A percentile compares a stretch with the other conserved stretches of the same genome.
Evolutionary conservation across 2,113 vertebrate species (phyloP).

Genomic region (Todiramphus chloris): DNA sequence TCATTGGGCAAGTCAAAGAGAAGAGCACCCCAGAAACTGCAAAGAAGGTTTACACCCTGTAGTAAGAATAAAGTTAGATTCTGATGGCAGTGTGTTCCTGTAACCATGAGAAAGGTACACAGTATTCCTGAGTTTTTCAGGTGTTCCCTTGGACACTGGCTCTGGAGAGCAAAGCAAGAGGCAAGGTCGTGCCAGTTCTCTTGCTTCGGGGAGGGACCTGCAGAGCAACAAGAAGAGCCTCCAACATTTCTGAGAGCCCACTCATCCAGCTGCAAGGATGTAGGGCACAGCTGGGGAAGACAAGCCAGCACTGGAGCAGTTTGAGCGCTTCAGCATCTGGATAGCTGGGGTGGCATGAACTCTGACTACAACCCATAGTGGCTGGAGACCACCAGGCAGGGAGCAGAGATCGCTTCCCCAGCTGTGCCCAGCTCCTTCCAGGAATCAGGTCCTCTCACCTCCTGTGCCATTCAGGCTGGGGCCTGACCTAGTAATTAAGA

Average conservation of each 20-base stretch:
- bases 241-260: accelerated
- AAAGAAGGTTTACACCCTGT: not conserved
- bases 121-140: not conserved
- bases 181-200: not conserved
- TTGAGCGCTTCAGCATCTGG: not conserved
- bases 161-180: not conserved
- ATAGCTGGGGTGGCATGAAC: not conserved
- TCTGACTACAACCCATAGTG: accelerated
- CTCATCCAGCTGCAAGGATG: not conserved
- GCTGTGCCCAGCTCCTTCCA: not conserved
- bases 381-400: accelerated
- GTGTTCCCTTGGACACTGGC: not conserved
- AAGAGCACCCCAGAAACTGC: not conserved
- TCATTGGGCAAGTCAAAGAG: not conserved
- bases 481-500: conserved; percentile 53
- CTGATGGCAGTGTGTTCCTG: too few species aligned
- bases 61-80: not conserved
- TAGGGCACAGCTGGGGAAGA: not conserved
- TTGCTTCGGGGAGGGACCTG: not conserved
- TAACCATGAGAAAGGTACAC: not conserved
- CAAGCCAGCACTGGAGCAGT: not conserved
- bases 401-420: not conserved
- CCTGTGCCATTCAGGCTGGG: not conserved
- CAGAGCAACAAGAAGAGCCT: not conserved
- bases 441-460: conserved; percentile 46